These are phyloP conservation scores for Camponotus vicinus DNA, from an alignment of 1,140 invertebrate species.

Conservation along the genomic window DNA sequence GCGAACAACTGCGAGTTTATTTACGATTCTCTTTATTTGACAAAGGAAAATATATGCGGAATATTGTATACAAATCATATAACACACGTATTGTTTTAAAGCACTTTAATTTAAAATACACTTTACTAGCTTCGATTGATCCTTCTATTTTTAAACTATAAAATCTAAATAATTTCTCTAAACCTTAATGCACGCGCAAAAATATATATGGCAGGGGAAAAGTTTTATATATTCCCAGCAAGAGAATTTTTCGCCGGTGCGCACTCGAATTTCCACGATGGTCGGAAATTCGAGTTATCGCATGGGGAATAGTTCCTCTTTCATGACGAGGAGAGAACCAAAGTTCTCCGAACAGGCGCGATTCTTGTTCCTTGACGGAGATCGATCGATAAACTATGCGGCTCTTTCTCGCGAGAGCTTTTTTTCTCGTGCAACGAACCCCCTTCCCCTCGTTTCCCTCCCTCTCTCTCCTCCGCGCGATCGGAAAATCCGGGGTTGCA, in stretches of 20 bases:
- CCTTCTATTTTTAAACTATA: neutral
- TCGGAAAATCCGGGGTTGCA: constrained; percentile 37
- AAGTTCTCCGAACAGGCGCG: constrained; percentile 17
- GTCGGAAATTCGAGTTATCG: constrained; percentile 22
- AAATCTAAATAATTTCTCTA: neutral
- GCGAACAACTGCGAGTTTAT: neutral
- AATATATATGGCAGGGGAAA: neutral
- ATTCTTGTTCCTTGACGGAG: constrained; percentile 15
- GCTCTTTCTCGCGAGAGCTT: constrained; percentile 5
- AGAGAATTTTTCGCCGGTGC: constrained; percentile 28
- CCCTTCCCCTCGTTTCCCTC: too few species aligned
- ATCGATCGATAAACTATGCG: constrained; percentile 58
- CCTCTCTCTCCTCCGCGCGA: neutral
- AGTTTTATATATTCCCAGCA: constrained; percentile 15
- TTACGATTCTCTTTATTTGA: neutral
- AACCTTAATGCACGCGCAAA: neutral
- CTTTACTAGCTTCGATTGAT: neutral
- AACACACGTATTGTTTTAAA: neutral
- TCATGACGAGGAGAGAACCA: neutral
- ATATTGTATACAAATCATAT: constrained; percentile 14
- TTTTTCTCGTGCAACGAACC: constrained; percentile 18
- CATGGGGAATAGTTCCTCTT: constrained; percentile 14
- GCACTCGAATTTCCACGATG: neutral
- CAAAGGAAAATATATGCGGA: constrained; percentile 3
- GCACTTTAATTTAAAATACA: neutral